phyloP scores from a whole-genome alignment of 2,888 invertebrate genomes.

The Cancer borealis region DNA sequence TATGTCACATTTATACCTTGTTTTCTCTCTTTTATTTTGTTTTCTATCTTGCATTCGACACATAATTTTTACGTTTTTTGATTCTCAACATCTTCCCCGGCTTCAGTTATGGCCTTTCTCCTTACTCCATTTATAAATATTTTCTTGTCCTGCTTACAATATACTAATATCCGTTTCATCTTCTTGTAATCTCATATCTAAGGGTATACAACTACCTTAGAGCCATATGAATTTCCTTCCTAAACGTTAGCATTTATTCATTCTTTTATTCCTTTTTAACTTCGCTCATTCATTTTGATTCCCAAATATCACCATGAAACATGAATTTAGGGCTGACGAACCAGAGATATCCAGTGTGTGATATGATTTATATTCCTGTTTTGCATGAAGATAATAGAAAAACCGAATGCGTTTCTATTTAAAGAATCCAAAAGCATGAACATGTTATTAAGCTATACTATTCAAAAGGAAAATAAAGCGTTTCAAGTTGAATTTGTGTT shows the following conservation, averaged over 20 bases:
- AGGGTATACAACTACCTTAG: not conserved
- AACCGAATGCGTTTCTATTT: too few relatives aligned
- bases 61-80: not conserved
- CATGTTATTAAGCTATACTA: too few relatives aligned
- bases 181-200: not conserved
- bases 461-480: too few relatives aligned
- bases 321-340: not conserved
- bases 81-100: not conserved
- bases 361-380: too few relatives aligned
- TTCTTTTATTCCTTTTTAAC: not conserved
- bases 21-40: not conserved
- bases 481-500: not conserved
- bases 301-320: not conserved
- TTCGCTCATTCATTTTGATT: not conserved
- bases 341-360: too few relatives aligned
- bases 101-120: not conserved
- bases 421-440: too few relatives aligned
- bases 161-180: not conserved
- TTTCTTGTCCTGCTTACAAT: not conserved
- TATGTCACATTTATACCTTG: not conserved
- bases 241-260: not conserved
- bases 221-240: not conserved
- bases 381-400: too few relatives aligned
- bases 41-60: not conserved
- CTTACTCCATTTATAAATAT: not conserved